Percentiles rank a stretch among this genome's conserved stretches.
These are phyloP conservation scores for Tetramorium alpestre DNA, from an alignment of 1,140 invertebrate genomes.

Conservation along the genomic window DNA sequence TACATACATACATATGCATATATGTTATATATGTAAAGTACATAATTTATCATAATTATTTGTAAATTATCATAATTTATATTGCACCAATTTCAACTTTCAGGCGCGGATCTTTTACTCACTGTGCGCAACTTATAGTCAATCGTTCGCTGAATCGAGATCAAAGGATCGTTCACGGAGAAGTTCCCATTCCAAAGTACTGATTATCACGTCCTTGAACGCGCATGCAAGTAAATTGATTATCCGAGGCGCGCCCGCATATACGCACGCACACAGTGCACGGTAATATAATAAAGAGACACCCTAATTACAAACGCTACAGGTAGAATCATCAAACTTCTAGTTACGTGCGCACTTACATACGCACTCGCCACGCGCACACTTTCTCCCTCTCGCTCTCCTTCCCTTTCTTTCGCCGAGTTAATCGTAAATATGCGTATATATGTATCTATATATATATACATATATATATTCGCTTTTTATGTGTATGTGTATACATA, in stretches of 20 bases:
- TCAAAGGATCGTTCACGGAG: not conserved
- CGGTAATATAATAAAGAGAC: conserved; percentile 74
- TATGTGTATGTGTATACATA: conserved; percentile 63
- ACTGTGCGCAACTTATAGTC: not conserved
- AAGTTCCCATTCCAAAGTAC: conserved; percentile 20
- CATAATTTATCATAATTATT: too few relatives aligned
- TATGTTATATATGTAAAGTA: too few relatives aligned
- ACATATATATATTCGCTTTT: conserved; percentile 46
- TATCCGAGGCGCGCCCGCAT: conserved; percentile 46
- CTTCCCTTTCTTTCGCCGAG: conserved; percentile 32
- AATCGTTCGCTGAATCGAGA: conserved; percentile 24
- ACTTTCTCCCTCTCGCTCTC: conserved; percentile 16
- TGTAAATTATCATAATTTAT: too few relatives aligned
- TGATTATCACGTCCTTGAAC: conserved; percentile 24
- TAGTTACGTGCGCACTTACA: not conserved
- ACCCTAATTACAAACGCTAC: conserved; percentile 71
- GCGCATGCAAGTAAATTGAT: conserved; percentile 55
- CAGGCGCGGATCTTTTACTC: not conserved
- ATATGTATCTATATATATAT: conserved; percentile 56
- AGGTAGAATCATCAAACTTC: conserved; percentile 56
- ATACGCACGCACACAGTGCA: conserved; percentile 55
- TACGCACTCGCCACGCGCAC: not conserved
- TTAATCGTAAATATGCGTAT: conserved; percentile 65
- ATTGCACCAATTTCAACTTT: conserved; percentile 8
- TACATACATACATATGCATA: not conserved